Evolutionary conservation across 2,797 vertebrate species (phyloP).

Genomic region (Aselliscus stoliczkanus): DNA sequence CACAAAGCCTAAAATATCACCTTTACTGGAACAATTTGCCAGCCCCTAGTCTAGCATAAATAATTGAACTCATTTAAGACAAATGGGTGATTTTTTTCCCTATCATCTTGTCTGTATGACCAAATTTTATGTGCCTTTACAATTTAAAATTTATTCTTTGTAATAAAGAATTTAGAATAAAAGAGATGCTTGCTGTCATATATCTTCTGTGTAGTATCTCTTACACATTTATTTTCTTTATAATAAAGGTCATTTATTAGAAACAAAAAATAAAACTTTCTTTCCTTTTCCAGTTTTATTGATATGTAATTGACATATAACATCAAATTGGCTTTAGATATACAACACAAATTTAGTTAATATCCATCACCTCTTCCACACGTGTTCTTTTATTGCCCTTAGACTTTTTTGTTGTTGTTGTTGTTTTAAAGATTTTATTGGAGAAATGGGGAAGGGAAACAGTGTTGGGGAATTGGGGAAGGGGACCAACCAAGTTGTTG

Average conservation of each 20-base stretch:
- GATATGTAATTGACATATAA: not conserved
- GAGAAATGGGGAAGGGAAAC: too few species aligned
- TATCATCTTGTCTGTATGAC: not conserved
- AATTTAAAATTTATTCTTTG: not conserved
- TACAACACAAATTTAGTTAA: not conserved
- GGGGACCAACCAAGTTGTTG: too few species aligned
- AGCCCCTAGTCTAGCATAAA: not conserved
- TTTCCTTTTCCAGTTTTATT: not conserved
- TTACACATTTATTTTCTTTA: not conserved
- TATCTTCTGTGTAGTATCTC: not conserved
- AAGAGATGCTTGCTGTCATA: not conserved
- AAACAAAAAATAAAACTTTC: not conserved
- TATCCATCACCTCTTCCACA: not conserved
- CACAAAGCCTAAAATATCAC: not conserved
- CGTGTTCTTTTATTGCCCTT: not conserved
- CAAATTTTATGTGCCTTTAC: not conserved
- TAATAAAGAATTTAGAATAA: not conserved
- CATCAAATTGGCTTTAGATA: not conserved
- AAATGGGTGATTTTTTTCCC: not conserved
- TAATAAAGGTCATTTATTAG: not conserved
- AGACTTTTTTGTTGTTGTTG: too few species aligned
- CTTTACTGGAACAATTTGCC: not conserved
- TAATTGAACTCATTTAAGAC: not conserved
- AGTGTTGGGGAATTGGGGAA: too few species aligned
- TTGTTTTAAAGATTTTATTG: too few species aligned